Evolutionary conservation across 1,140 invertebrate genomes (phyloP).

Genomic region (Eupristina koningsbergeri): DNA sequence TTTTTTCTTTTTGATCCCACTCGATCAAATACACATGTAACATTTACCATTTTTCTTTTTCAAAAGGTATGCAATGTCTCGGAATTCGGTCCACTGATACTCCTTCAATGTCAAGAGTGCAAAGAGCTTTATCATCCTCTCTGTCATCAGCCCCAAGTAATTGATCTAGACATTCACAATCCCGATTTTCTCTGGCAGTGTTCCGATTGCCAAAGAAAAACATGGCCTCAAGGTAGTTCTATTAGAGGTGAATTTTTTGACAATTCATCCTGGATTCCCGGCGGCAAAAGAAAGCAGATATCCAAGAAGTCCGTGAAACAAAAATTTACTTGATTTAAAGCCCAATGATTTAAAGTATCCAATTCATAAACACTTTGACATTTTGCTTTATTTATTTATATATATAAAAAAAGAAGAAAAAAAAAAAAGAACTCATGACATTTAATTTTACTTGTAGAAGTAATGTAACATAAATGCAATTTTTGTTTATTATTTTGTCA

Average conservation of each 20-base stretch:
- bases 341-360: background rate
- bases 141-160: conserved; percentile 60
- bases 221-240: background rate
- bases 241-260: background rate
- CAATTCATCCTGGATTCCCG: background rate
- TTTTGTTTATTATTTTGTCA: too few species aligned
- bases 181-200: conserved; percentile 61
- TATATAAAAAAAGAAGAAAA: too few species aligned
- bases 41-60: conserved; percentile 12
- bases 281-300: background rate
- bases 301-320: background rate
- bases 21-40: too few species aligned
- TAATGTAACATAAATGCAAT: too few species aligned
- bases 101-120: conserved; percentile 62
- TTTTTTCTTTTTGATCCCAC: too few species aligned
- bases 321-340: background rate
- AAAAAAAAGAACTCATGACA: background rate
- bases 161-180: conserved; percentile 58
- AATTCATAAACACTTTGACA: too few species aligned
- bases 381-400: too few species aligned
- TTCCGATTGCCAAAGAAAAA: conserved; percentile 52
- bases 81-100: conserved; percentile 60
- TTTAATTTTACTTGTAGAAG: background rate
- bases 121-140: conserved; percentile 60
- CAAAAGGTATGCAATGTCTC: conserved; percentile 61